Conservation (phyloP, 1,140 invertebrate species). For the Lepidurus arcticus region DNA sequence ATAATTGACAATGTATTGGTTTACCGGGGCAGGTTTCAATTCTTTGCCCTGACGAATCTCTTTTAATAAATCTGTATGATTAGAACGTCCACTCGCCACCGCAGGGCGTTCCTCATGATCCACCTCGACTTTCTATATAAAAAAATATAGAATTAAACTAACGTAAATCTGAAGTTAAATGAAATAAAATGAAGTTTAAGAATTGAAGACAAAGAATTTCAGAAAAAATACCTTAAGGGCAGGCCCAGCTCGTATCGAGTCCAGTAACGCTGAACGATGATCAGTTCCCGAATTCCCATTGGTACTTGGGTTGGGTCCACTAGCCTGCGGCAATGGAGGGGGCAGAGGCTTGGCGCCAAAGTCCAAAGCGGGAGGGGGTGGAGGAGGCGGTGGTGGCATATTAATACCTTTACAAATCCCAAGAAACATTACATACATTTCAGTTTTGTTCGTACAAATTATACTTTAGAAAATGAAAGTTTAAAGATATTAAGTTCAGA, state of each 20-base stretch:
- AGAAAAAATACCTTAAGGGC: slow-evolving; percentile 51
- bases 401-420: not conserved
- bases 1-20: slow-evolving; percentile 30
- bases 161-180: not conserved
- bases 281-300: slow-evolving; percentile 43
- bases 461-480: not conserved
- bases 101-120: slow-evolving; percentile 20
- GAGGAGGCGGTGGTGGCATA: slow-evolving; percentile 37
- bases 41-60: slow-evolving; percentile 72
- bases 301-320: slow-evolving; percentile 31
- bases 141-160: not conserved
- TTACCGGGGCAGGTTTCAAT: slow-evolving; percentile 59
- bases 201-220: slow-evolving; percentile 28
- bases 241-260: slow-evolving; percentile 65
- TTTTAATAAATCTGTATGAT: slow-evolving; percentile 63
- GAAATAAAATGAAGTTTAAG: not conserved
- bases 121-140: slow-evolving; percentile 1
- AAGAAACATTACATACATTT: not conserved
- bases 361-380: slow-evolving; percentile 33
- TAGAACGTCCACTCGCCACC: slow-evolving; percentile 43
- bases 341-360: slow-evolving; percentile 35
- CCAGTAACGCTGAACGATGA: slow-evolving; percentile 62
- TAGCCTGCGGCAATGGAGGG: slow-evolving; percentile 41
- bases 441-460: too few species aligned
- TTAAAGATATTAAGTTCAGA: not conserved